phyloP scores from a whole-genome alignment of 2,797 vertebrate species.

The Sternarchorhynchus goeldii region DNA sequence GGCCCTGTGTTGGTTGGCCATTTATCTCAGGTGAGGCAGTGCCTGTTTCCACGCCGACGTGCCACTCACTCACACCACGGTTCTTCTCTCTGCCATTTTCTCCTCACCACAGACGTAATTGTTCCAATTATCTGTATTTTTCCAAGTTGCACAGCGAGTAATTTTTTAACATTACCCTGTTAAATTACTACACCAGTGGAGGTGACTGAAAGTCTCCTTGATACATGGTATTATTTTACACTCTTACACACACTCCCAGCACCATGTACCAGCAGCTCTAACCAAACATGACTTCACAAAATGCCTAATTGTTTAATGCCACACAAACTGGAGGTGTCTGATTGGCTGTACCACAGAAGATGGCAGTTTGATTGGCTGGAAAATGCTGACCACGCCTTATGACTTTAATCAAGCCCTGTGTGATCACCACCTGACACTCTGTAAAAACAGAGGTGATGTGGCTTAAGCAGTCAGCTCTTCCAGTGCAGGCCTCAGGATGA shows the following conservation, averaged over 20 bases:
- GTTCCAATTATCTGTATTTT: constrained; percentile 33
- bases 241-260: background rate
- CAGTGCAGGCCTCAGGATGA: too few species aligned
- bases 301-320: too few species aligned
- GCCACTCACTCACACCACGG: background rate
- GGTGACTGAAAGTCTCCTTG: background rate
- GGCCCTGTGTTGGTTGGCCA: constrained; percentile 4
- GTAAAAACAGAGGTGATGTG: too few species aligned
- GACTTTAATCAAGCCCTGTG: too few species aligned
- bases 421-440: too few species aligned
- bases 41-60: constrained; percentile 29
- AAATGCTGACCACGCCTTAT: too few species aligned
- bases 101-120: constrained; percentile 25
- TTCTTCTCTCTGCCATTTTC: constrained; percentile 20
- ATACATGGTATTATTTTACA: background rate
- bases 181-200: background rate
- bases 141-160: background rate
- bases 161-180: constrained; percentile 7
- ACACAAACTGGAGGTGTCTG: too few species aligned
- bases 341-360: background rate
- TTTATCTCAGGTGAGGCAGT: constrained; percentile 35
- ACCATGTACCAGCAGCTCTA: background rate
- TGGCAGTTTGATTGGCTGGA: too few species aligned
- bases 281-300: background rate
- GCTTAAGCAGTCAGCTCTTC: too few species aligned